phyloP scores from a whole-genome alignment of 2,113 vertebrate species.

The Panthera uncia region DNA sequence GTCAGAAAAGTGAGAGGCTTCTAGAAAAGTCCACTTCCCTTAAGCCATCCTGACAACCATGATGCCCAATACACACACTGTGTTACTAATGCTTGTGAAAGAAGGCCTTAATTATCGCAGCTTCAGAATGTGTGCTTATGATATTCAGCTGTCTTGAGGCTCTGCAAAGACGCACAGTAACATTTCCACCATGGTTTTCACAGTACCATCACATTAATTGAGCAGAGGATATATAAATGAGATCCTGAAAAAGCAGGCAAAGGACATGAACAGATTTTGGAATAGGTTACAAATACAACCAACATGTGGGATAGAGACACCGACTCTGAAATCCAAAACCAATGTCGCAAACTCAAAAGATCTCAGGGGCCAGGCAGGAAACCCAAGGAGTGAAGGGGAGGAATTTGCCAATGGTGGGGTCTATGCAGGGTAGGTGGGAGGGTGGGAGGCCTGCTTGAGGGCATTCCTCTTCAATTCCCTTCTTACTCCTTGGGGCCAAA shows the following conservation, averaged over 20 bases:
- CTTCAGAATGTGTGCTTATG: background rate
- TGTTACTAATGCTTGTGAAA: background rate
- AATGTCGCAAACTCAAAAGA: background rate
- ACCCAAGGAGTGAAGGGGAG: background rate
- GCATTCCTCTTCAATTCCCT: background rate
- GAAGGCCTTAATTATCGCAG: background rate
- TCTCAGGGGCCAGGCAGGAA: background rate
- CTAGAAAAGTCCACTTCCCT: background rate
- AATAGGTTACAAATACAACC: background rate
- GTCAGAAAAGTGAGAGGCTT: slow-evolving; percentile 40
- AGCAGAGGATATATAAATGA: background rate
- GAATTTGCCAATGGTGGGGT: too few relatives aligned
- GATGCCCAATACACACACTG: background rate
- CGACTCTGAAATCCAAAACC: background rate
- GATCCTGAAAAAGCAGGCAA: background rate
- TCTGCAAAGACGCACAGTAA: background rate
- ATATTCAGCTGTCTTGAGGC: background rate
- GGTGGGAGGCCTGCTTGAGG: too few relatives aligned
- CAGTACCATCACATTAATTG: background rate
- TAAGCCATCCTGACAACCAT: slow-evolving; percentile 29
- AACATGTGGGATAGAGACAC: background rate
- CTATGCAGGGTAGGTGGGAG: background rate
- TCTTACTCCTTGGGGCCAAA: background rate
- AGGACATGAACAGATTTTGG: background rate
- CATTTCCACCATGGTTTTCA: background rate